A percentile compares a stretch with the other conserved stretches of the same genome.
Evolutionary conservation across 1,140 invertebrate species (phyloP).

Genomic region (Bombus impatiens): DNA sequence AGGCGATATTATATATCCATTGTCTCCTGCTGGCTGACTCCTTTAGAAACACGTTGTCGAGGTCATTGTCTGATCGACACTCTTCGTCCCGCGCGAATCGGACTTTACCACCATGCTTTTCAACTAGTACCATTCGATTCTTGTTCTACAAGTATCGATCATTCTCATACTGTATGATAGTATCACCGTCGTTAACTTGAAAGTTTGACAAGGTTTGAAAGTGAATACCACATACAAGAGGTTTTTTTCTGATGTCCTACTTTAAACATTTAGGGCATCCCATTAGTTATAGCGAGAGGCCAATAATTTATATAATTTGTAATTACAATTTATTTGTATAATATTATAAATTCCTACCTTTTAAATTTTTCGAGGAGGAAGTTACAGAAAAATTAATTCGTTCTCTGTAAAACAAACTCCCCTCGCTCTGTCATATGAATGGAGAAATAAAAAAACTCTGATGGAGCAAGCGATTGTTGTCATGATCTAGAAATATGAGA

Average conservation of each 20-base stretch:
- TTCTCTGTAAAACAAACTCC: too few relatives aligned
- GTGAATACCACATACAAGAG: background rate
- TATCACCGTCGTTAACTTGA: background rate
- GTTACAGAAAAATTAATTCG: background rate
- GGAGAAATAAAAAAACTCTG: background rate
- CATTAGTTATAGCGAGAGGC: too few relatives aligned
- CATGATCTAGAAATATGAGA: conserved; percentile 1
- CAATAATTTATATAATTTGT: too few relatives aligned
- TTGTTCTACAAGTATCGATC: background rate
- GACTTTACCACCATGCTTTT: conserved; percentile 7
- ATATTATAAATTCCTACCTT: background rate
- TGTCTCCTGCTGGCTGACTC: conserved; percentile 51
- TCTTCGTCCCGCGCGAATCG: conserved; percentile 12
- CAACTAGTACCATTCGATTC: conserved; percentile 2
- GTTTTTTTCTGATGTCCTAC: background rate
- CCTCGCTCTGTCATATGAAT: background rate
- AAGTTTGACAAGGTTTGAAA: background rate
- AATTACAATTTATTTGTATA: background rate
- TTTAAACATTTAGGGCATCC: background rate
- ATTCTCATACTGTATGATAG: background rate
- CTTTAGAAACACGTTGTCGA: conserved; percentile 53
- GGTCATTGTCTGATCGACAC: conserved; percentile 65
- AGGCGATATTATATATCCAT: conserved; percentile 66
- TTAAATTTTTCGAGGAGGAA: background rate
- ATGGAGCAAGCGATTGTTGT: background rate